Conservation (phyloP, 2,888 invertebrate species). For the Cheilosia scutellata region DNA sequence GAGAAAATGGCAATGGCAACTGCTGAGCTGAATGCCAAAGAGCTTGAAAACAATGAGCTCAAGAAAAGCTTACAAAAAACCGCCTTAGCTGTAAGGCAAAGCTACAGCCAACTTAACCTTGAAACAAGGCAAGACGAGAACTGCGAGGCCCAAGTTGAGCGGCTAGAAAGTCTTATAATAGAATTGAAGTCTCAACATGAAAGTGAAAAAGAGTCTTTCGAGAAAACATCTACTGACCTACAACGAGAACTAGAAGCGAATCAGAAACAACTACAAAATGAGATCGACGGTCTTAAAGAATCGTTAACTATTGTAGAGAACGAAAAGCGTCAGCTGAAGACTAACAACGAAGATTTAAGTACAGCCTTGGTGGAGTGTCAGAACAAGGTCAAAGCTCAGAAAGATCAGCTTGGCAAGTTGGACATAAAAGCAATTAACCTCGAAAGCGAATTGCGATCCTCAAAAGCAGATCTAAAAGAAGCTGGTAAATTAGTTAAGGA, state of each 20-base stretch:
- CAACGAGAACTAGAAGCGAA: not conserved
- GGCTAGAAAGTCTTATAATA: not conserved
- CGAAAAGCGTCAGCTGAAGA: constrained; percentile 4
- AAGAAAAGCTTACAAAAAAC: constrained; percentile 20
- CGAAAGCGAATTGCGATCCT: constrained; percentile 18
- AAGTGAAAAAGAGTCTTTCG: not conserved
- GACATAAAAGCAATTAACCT: constrained; percentile 11
- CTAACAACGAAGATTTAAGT: constrained; percentile 36
- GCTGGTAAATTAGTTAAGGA: constrained; percentile 77
- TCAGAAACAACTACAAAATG: not conserved
- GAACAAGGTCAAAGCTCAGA: constrained; percentile 23
- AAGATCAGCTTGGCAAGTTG: constrained; percentile 10
- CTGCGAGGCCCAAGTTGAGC: constrained; percentile 21
- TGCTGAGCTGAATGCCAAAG: not conserved
- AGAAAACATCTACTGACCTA: not conserved
- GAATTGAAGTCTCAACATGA: constrained; percentile 16
- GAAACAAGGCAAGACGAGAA: not conserved
- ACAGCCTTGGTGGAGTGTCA: constrained; percentile 31
- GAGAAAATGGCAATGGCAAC: not conserved
- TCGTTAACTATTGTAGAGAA: not conserved
- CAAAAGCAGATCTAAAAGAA: constrained; percentile 29
- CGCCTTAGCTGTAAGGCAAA: not conserved
- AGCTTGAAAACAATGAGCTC: constrained; percentile 38
- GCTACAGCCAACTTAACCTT: not conserved
- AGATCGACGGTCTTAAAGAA: not conserved